Conservation (phyloP, 1,140 invertebrate genomes). For the Chlorops oryzae region DNA sequence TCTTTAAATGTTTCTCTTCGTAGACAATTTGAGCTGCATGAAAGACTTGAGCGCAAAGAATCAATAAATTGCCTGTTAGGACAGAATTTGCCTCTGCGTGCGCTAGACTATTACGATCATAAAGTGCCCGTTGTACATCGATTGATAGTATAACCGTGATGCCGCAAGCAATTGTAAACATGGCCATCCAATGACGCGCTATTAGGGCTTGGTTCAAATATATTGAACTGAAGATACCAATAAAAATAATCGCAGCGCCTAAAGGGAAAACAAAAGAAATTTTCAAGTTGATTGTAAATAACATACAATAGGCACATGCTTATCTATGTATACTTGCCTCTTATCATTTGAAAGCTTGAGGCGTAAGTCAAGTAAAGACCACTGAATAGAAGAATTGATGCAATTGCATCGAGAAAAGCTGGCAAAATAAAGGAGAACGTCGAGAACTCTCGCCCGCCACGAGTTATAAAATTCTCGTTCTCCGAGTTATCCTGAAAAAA, state of each 20-base stretch:
- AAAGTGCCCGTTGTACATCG: conserved; percentile 47
- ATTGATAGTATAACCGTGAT: conserved; percentile 70
- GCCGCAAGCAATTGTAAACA: conserved; percentile 71
- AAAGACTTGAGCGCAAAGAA: conserved; percentile 86
- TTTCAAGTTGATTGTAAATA: conserved; percentile 9
- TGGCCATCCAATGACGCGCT: conserved; percentile 65
- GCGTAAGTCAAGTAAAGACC: conserved; percentile 87
- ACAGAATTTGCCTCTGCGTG: conserved; percentile 62
- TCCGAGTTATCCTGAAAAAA: conserved; percentile 53
- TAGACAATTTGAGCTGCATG: conserved; percentile 89
- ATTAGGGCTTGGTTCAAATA: conserved; percentile 70
- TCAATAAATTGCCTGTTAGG: conserved; percentile 86
- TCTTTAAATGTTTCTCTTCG: conserved; percentile 84
- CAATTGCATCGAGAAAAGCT: conserved; percentile 70
- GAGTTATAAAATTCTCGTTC: conserved; percentile 54
- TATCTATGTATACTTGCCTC: conserved; percentile 55
- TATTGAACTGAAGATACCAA: conserved; percentile 81
- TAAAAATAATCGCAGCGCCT: conserved; percentile 91
- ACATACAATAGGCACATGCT: not conserved
- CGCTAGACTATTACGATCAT: conserved; percentile 42
- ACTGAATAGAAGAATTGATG: conserved; percentile 78
- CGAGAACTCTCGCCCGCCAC: conserved; percentile 67
- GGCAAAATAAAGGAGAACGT: conserved; percentile 78
- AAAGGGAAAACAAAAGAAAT: conserved; percentile 20
- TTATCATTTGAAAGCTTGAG: conserved; percentile 94